A percentile compares a stretch with the other conserved stretches of the same genome.
Evolutionary conservation across 2,113 vertebrate genomes (phyloP).

Genomic region (Seriola quinqueradiata): DNA sequence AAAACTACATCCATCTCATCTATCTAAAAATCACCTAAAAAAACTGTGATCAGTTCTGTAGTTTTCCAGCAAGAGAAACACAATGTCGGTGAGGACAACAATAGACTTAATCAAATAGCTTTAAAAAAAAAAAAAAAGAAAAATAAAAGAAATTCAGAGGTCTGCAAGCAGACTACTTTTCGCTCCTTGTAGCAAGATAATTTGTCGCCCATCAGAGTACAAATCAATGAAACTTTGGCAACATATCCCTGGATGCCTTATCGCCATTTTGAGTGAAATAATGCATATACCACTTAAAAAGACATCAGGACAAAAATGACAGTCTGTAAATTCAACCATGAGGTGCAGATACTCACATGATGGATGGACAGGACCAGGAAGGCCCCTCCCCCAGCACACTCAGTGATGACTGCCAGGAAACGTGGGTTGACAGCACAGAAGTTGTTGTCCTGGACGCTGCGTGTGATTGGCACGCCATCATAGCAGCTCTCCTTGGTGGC

Average conservation of each 20-base stretch:
- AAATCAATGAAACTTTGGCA: neutral
- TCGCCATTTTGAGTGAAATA: neutral
- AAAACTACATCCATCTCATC: too few species aligned
- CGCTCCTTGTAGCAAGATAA: neutral
- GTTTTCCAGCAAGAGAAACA: too few species aligned
- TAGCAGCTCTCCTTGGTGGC: slow-evolving; percentile 94
- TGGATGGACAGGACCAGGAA: slow-evolving; percentile 93
- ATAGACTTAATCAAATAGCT: too few species aligned
- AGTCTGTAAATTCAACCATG: neutral
- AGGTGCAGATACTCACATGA: slow-evolving; percentile 86
- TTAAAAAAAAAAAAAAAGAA: too few species aligned
- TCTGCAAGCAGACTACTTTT: neutral
- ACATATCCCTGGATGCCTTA: neutral
- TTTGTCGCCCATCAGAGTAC: neutral
- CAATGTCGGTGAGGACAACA: too few species aligned
- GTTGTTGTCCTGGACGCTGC: slow-evolving; percentile 93
- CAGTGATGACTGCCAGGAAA: slow-evolving; percentile 95
- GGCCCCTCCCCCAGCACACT: slow-evolving; percentile 92
- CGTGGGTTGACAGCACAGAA: slow-evolving; percentile 94
- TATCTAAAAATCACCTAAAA: too few species aligned
- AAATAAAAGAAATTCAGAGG: neutral
- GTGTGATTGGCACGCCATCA: slow-evolving; percentile 93
- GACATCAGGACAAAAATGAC: neutral
- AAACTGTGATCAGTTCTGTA: too few species aligned
- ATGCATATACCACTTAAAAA: neutral